A percentile compares a stretch with the other conserved stretches of the same genome.
phyloP scores from a whole-genome alignment of 2,888 invertebrate genomes.

The Pherbina coryleti region DNA sequence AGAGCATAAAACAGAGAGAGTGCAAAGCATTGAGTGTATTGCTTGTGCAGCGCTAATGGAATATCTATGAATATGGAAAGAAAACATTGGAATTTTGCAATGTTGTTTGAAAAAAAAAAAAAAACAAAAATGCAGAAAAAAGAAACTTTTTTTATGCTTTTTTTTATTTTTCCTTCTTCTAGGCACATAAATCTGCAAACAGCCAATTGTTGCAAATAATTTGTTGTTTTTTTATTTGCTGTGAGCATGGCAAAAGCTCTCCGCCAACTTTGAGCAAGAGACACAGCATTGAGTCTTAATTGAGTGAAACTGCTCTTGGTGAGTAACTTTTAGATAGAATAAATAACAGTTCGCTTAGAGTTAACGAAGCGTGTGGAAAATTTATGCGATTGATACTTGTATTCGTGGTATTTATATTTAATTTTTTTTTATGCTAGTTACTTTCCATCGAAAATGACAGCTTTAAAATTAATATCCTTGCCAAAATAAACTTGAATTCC shows the following conservation, averaged over 20 bases:
- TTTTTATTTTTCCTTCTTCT: background rate
- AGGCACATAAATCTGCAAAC: constrained; percentile 21
- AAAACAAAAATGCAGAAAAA: background rate
- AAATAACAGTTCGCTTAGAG: too few species aligned
- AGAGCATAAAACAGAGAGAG: background rate
- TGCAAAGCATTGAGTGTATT: background rate
- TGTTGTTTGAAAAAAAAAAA: background rate
- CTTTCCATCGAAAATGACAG: too few species aligned
- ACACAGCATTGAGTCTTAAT: too few species aligned
- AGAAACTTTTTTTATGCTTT: background rate
- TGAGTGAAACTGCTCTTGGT: too few species aligned
- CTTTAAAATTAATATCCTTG: too few species aligned
- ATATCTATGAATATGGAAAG: background rate
- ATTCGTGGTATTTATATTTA: too few species aligned
- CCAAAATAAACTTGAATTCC: too few species aligned
- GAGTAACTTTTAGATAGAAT: too few species aligned
- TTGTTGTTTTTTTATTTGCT: background rate
- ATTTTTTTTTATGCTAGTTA: too few species aligned
- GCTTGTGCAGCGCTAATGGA: background rate
- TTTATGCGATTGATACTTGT: too few species aligned
- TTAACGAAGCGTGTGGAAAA: too few species aligned
- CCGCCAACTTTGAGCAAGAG: too few species aligned
- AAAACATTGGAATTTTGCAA: constrained; percentile 4
- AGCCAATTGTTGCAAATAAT: constrained; percentile 36
- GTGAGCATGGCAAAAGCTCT: background rate